Evolutionary conservation across 1,140 invertebrate species (phyloP).

Genomic region (Trichonephila clavata): DNA sequence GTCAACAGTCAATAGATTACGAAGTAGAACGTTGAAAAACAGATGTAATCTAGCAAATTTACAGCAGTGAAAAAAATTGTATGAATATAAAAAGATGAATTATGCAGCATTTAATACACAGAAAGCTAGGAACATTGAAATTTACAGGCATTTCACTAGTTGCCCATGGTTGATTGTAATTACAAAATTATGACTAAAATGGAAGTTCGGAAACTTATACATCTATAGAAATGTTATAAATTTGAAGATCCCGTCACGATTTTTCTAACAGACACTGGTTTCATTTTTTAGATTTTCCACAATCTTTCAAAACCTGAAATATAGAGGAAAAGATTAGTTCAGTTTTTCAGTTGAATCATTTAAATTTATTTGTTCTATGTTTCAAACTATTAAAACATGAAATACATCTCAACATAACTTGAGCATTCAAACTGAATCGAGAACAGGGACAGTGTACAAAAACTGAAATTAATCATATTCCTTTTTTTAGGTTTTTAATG

Average conservation of each 20-base stretch:
- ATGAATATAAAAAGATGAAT: constrained; percentile 39
- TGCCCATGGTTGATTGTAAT: constrained; percentile 14
- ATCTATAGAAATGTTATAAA: constrained; percentile 19
- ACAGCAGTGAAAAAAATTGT: constrained; percentile 18
- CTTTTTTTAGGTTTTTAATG: too few species aligned
- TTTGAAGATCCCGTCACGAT: constrained; percentile 1
- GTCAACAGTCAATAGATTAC: neutral
- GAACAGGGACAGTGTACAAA: too few species aligned
- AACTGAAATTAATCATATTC: too few species aligned
- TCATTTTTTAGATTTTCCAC: constrained; percentile 48
- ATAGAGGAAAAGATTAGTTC: neutral
- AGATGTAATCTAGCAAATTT: constrained; percentile 20
- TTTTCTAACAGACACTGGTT: constrained; percentile 33
- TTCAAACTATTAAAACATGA: too few species aligned
- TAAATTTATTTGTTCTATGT: too few species aligned
- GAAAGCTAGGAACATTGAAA: constrained; percentile 31
- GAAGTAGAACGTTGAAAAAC: neutral
- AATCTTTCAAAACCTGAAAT: constrained; percentile 62
- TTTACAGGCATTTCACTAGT: constrained; percentile 22
- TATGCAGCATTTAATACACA: constrained; percentile 21
- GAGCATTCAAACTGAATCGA: too few species aligned
- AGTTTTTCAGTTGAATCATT: too few species aligned
- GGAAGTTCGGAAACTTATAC: constrained; percentile 9
- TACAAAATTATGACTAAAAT: constrained; percentile 37
- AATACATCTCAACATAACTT: too few species aligned